Conservation (phyloP, 2,113 vertebrate genomes). For the Dendrocopos noguchii region DNA sequence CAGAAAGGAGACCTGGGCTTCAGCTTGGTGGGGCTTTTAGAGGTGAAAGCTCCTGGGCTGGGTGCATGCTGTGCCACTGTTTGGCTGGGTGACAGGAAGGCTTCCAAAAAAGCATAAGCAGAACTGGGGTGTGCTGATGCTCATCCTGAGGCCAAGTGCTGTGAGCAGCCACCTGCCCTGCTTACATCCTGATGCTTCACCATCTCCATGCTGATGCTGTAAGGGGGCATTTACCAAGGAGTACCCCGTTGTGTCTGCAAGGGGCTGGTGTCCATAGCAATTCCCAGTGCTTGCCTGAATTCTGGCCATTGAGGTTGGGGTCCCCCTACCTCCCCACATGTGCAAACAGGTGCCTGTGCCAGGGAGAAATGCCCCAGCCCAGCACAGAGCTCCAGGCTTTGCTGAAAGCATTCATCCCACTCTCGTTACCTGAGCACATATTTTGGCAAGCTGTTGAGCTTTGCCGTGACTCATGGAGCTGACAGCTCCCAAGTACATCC, state of each 20-base stretch:
- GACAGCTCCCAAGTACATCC: constrained; percentile 47
- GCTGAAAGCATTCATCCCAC: fast-evolving
- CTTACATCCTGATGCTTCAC: fast-evolving
- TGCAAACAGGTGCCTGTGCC: fast-evolving
- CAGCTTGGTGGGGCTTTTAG: background rate
- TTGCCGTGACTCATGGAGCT: background rate
- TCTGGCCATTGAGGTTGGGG: background rate
- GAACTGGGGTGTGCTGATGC: background rate
- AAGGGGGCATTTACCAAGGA: background rate
- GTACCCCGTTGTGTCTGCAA: fast-evolving
- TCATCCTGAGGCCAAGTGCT: background rate
- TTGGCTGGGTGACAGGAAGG: background rate
- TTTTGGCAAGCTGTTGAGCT: background rate
- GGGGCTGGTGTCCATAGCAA: background rate
- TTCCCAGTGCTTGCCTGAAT: background rate
- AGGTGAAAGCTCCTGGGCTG: background rate
- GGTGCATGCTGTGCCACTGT: fast-evolving
- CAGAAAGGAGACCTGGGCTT: background rate
- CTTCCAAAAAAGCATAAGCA: background rate
- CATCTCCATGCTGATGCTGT: fast-evolving
- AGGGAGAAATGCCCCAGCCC: background rate
- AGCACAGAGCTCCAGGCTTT: background rate
- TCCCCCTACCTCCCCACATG: background rate
- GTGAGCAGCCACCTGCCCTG: background rate
- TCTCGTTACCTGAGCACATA: background rate